Conservation (phyloP, 2,888 invertebrate genomes). For the Leptinotarsa haldemani region DNA sequence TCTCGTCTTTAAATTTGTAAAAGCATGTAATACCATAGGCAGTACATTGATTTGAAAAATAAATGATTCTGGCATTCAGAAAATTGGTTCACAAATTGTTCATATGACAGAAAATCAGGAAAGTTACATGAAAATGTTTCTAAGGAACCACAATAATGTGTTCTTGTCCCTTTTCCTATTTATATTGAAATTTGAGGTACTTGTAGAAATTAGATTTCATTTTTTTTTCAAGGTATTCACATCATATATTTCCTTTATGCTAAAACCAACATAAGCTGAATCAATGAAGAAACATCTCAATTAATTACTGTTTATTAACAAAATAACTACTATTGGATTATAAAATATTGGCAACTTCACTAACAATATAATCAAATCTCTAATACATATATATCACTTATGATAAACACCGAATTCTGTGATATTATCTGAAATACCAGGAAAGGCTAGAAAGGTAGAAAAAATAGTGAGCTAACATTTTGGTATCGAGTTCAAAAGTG, state of each 20-base stretch:
- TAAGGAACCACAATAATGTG: too few relatives aligned
- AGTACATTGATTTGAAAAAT: too few relatives aligned
- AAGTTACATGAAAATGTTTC: too few relatives aligned
- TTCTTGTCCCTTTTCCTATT: too few relatives aligned
- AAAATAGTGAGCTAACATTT: background rate
- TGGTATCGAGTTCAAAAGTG: background rate
- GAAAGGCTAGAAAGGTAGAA: conserved; percentile 8
- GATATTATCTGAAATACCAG: conserved; percentile 5
- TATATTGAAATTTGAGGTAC: too few relatives aligned
- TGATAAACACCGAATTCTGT: conserved; percentile 4
- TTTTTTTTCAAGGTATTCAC: too few relatives aligned
- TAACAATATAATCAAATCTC: conserved; percentile 17
- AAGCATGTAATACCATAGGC: too few relatives aligned
- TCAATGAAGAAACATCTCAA: background rate
- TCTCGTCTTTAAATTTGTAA: too few relatives aligned
- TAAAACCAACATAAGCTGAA: background rate
- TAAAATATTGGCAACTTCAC: conserved; percentile 20
- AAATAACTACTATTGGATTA: conserved; percentile 16
- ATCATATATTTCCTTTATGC: background rate
- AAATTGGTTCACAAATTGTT: too few relatives aligned
- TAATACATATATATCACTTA: conserved; percentile 8
- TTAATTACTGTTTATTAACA: conserved; percentile 18
- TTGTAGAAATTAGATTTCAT: too few relatives aligned
- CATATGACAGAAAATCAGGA: too few relatives aligned
- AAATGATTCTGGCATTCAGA: too few relatives aligned